A percentile compares a stretch with the other conserved stretches of the same genome.
These are phyloP conservation scores for Poeciliopsis gracilis DNA, from an alignment of 2,797 vertebrate genomes.

Conservation along the genomic window DNA sequence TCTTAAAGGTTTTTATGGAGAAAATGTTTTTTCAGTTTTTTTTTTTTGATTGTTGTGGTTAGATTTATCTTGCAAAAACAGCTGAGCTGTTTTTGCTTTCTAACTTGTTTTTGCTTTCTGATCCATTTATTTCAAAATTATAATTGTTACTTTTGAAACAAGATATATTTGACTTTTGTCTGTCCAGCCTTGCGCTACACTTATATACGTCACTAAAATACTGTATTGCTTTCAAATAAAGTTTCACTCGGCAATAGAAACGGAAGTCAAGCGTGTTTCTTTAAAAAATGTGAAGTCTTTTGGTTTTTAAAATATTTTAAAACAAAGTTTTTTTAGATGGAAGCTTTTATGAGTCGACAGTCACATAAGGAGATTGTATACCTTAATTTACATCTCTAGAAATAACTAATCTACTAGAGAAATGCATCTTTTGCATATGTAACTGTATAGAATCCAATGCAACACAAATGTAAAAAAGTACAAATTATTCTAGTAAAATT, in stretches of 20 bases:
- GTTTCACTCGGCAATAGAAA: neutral
- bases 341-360: neutral
- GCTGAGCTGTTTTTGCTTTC: neutral
- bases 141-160: neutral
- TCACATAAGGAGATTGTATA: neutral
- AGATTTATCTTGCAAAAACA: neutral
- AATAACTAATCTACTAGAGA: neutral
- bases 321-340: neutral
- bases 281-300: neutral
- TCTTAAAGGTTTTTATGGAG: neutral
- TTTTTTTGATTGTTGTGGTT: constrained; percentile 2
- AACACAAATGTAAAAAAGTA: neutral
- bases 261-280: neutral
- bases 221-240: neutral
- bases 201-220: neutral
- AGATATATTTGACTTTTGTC: neutral
- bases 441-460: neutral
- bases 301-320: neutral
- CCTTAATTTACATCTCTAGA: neutral
- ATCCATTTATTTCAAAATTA: neutral
- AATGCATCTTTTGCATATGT: neutral
- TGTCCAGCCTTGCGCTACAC: neutral
- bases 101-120: neutral
- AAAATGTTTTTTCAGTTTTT: neutral
- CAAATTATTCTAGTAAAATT: neutral